Conservation (phyloP, 2,797 vertebrate genomes). For the Tokudaia muenninki region DNA sequence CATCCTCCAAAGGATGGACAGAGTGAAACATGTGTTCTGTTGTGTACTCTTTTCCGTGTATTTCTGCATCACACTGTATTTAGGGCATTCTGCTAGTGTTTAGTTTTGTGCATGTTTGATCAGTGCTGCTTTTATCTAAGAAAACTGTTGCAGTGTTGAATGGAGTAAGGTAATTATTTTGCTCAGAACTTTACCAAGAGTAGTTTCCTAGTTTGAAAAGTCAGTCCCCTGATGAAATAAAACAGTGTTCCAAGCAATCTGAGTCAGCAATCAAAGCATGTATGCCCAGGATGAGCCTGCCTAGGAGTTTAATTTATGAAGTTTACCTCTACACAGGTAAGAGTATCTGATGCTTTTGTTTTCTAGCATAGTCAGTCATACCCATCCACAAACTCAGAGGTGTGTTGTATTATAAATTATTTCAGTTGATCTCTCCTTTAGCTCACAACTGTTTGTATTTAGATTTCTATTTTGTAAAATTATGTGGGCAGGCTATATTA, state of each 20-base stretch:
- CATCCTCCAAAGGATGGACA: not conserved
- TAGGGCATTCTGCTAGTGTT: not conserved
- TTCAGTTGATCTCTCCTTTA: conserved; percentile 30
- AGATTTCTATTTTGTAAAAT: conserved; percentile 46
- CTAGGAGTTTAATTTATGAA: not conserved
- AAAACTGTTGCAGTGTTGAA: not conserved
- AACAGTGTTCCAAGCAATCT: not conserved
- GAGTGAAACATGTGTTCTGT: not conserved
- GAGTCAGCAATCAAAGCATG: not conserved
- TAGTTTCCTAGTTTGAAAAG: conserved; percentile 47
- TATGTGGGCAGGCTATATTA: not conserved
- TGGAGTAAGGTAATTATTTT: conserved; percentile 17
- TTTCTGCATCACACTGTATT: not conserved
- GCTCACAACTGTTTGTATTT: not conserved
- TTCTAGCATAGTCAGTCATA: not conserved
- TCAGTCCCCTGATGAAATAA: not conserved
- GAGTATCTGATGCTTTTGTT: not conserved
- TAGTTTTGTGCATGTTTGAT: not conserved
- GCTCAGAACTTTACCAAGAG: conserved; percentile 1
- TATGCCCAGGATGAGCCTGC: not conserved
- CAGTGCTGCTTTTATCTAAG: not conserved
- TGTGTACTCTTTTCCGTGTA: not conserved
- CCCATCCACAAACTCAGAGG: not conserved
- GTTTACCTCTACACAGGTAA: not conserved
- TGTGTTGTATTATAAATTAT: not conserved